These are phyloP conservation scores for Elgaria multicarinata DNA, from an alignment of 2,113 vertebrate species.

Conservation along the genomic window DNA sequence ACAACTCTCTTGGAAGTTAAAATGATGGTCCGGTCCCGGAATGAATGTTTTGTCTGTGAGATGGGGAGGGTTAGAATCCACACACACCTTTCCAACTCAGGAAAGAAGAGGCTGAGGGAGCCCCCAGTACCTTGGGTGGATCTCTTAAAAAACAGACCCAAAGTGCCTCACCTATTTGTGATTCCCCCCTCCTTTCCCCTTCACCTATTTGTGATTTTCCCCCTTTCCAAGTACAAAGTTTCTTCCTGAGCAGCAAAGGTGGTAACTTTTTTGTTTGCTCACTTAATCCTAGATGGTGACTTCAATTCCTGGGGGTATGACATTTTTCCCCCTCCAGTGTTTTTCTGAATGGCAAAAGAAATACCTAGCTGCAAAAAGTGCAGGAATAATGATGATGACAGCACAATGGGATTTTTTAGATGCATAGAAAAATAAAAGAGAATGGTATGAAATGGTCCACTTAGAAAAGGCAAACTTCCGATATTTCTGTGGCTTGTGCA, in stretches of 20 bases:
- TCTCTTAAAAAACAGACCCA: neutral
- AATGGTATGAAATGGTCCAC: neutral
- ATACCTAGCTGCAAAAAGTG: neutral
- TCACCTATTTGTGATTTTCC: neutral
- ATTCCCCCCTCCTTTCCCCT: neutral
- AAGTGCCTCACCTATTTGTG: neutral
- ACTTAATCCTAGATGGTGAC: neutral
- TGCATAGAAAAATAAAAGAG: neutral
- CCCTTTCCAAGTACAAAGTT: neutral
- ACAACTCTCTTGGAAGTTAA: no score
- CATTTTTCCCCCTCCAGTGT: neutral
- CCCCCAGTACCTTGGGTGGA: neutral
- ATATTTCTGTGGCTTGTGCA: neutral
- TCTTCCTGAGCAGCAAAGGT: neutral
- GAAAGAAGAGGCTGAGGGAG: neutral
- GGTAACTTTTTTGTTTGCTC: neutral
- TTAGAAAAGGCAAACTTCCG: neutral
- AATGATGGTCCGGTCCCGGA: no score
- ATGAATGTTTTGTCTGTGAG: no score
- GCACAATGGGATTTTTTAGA: neutral
- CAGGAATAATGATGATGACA: neutral
- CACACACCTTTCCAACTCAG: neutral
- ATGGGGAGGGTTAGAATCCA: neutral
- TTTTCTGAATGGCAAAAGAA: slow-evolving; percentile 26
- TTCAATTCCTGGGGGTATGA: neutral